A percentile compares a stretch with the other conserved stretches of the same genome.
These are phyloP conservation scores for Cosmopolites sordidus DNA, from an alignment of 2,888 invertebrate genomes.

Conservation along the genomic window DNA sequence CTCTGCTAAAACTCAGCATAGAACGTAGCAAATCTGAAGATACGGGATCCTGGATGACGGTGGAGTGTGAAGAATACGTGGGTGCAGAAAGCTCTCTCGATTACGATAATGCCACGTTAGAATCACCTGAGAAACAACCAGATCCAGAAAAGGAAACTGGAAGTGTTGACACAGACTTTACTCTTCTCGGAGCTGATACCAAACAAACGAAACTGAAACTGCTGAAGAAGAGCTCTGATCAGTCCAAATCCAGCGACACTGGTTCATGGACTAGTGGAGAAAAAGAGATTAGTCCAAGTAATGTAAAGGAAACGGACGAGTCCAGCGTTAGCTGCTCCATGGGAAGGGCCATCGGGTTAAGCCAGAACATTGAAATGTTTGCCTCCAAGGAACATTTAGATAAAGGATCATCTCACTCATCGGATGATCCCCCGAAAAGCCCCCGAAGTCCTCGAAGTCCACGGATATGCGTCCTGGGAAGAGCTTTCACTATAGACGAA, in stretches of 20 bases:
- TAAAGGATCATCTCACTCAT: slow-evolving; percentile 38
- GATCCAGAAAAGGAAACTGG: slow-evolving; percentile 27
- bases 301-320: slow-evolving; percentile 64
- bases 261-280: slow-evolving; percentile 76
- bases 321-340: slow-evolving; percentile 76
- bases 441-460: slow-evolving; percentile 45
- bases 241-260: slow-evolving; percentile 74
- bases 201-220: slow-evolving; percentile 53
- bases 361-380: slow-evolving; percentile 65
- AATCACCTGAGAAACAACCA: slow-evolving; percentile 39
- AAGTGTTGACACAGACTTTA: slow-evolving; percentile 29
- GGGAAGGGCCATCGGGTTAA: slow-evolving; percentile 72
- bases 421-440: slow-evolving; percentile 38
- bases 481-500: slow-evolving; percentile 49
- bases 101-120: slow-evolving; percentile 41
- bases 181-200: slow-evolving; percentile 49
- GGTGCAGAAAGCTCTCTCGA: slow-evolving; percentile 63
- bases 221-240: slow-evolving; percentile 66
- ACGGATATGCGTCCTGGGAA: slow-evolving; percentile 46
- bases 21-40: slow-evolving; percentile 62
- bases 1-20: slow-evolving; percentile 47
- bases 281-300: slow-evolving; percentile 64
- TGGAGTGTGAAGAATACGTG: slow-evolving; percentile 64
- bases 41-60: slow-evolving; percentile 64
- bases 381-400: slow-evolving; percentile 61